Evolutionary conservation across 2,113 vertebrate genomes (phyloP).

Genomic region (Oncorhynchus gorbuscha): DNA sequence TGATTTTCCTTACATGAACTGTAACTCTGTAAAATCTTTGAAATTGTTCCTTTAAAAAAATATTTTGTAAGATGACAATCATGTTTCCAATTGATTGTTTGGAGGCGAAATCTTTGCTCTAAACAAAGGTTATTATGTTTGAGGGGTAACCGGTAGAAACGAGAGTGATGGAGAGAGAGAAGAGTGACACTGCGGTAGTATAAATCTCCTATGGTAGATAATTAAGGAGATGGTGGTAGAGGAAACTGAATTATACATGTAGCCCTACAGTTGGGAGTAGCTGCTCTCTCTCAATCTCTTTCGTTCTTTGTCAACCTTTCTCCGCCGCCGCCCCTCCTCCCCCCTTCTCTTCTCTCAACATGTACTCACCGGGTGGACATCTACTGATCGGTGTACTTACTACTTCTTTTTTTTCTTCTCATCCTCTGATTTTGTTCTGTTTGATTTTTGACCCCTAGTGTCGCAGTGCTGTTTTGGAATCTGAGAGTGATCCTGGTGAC

Average conservation of each 20-base stretch:
- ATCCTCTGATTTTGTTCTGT: background rate
- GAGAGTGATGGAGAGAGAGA: conserved; percentile 35
- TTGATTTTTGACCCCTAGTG: background rate
- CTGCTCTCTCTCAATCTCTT: background rate
- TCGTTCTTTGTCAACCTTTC: background rate
- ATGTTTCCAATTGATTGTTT: background rate
- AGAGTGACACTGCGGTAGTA: conserved; percentile 15
- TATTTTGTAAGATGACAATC: no score
- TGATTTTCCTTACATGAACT: no score
- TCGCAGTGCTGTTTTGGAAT: background rate
- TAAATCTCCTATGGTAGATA: conserved; percentile 7
- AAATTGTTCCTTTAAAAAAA: no score
- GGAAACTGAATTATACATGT: conserved; percentile 4
- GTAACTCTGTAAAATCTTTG: no score
- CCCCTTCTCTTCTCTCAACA: background rate
- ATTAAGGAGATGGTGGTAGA: conserved; percentile 14
- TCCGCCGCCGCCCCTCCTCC: background rate
- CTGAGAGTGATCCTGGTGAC: background rate
- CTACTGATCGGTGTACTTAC: background rate
- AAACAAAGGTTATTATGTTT: no score
- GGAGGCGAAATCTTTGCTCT: no score
- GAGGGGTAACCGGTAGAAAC: conserved; percentile 53
- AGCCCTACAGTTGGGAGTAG: background rate
- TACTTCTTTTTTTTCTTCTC: background rate
- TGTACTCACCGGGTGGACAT: background rate